Conservation (phyloP, 2,797 vertebrate genomes). For the Tinamus major region DNA sequence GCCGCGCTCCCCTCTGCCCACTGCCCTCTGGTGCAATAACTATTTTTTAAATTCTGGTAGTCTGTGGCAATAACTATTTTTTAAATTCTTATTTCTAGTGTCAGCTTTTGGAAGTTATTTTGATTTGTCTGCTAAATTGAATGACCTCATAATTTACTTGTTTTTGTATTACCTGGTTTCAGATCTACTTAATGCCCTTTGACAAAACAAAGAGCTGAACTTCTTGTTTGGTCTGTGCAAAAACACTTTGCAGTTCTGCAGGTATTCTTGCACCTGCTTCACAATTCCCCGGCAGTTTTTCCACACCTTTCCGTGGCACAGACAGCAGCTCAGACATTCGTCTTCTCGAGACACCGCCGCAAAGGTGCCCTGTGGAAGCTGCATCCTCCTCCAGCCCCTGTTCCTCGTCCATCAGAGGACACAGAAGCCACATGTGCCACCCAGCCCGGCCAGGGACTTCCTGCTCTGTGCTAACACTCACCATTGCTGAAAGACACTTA, state of each 20-base stretch:
- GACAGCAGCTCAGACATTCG: rapidly evolving
- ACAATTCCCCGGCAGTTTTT: background rate
- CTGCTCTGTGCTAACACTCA: background rate
- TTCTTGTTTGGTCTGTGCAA: background rate
- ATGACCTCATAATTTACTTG: background rate
- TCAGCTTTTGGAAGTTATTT: background rate
- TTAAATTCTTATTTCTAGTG: background rate
- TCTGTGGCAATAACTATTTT: background rate
- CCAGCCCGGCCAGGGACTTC: background rate
- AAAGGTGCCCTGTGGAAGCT: background rate
- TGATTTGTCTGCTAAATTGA: background rate
- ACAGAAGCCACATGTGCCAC: rapidly evolving
- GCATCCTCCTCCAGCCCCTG: no score
- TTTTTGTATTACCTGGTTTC: background rate
- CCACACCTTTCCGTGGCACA: background rate
- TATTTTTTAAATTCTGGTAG: background rate
- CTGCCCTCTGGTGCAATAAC: background rate
- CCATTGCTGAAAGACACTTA: background rate
- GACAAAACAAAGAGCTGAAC: background rate
- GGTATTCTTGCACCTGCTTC: background rate
- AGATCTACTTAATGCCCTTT: background rate
- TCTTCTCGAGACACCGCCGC: background rate
- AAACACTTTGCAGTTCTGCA: background rate
- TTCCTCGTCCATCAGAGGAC: background rate
- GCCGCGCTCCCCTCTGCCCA: background rate